These are phyloP conservation scores for Gnathonemus echidnorhynchus DNA, from an alignment of 2,113 vertebrate species.

Conservation along the genomic window DNA sequence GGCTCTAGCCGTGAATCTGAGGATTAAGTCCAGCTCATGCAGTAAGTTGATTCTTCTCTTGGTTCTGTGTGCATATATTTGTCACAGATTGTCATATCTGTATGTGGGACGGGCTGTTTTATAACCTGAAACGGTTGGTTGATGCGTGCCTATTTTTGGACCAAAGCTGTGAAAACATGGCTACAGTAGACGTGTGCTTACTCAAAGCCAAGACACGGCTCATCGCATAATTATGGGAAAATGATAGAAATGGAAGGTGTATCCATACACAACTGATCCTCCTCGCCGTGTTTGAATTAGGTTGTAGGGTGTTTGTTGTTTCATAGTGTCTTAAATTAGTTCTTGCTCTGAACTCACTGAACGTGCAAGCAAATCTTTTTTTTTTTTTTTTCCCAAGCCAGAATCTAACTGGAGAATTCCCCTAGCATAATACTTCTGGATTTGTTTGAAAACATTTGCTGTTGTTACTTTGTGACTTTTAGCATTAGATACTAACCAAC, in stretches of 20 bases:
- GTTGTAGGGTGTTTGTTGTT: background rate
- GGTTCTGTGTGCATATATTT: background rate
- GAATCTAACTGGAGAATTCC: constrained; percentile 29
- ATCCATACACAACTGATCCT: background rate
- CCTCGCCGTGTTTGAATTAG: background rate
- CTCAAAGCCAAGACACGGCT: background rate
- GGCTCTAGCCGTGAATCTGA: constrained; percentile 21
- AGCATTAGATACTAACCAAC: background rate
- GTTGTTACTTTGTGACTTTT: background rate
- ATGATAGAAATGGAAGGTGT: background rate
- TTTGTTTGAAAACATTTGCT: constrained; percentile 8
- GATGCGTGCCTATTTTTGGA: background rate
- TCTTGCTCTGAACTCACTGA: background rate
- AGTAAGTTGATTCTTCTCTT: constrained; percentile 42
- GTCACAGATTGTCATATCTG: background rate
- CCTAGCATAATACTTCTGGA: constrained; percentile 36
- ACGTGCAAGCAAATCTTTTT: constrained; percentile 37
- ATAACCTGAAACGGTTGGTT: background rate
- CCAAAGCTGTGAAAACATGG: background rate
- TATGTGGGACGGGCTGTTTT: background rate
- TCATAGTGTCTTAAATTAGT: constrained; percentile 14
- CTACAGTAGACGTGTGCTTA: background rate
- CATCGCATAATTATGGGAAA: background rate
- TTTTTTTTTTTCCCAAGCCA: constrained; percentile 27
- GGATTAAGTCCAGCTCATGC: constrained; percentile 27